Evolutionary conservation across 1,140 invertebrate species (phyloP).

Genomic region (Cataglyphis hispanica): DNA sequence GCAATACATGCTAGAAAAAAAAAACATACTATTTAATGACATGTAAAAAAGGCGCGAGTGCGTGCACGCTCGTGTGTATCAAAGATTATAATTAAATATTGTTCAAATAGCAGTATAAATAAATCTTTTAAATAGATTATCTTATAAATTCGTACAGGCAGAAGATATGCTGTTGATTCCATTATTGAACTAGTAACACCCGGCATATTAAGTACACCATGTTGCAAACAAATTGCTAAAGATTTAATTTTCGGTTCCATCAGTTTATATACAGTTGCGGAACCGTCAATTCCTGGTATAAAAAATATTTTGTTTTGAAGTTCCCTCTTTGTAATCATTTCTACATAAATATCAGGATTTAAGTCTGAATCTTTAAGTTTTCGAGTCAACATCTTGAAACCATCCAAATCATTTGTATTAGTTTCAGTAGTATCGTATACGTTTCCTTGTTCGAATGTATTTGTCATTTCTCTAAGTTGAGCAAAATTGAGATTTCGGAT

Average conservation of each 20-base stretch:
- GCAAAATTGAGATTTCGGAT: slow-evolving; percentile 88
- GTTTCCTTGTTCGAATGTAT: slow-evolving; percentile 65
- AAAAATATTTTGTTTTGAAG: slow-evolving; percentile 86
- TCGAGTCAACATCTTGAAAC: slow-evolving; percentile 80
- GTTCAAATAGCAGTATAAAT: not conserved
- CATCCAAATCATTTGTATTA: slow-evolving; percentile 58
- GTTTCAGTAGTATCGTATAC: not conserved
- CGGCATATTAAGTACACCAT: slow-evolving; percentile 67
- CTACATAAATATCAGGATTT: slow-evolving; percentile 72
- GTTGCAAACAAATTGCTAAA: slow-evolving; percentile 89
- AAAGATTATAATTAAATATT: not conserved
- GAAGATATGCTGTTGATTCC: slow-evolving; percentile 78
- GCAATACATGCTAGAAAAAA: no score
- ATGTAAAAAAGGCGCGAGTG: not conserved
- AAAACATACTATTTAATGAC: no score
- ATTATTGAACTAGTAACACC: slow-evolving; percentile 60
- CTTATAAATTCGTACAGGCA: not conserved
- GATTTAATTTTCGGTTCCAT: slow-evolving; percentile 86
- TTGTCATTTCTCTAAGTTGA: slow-evolving; percentile 86
- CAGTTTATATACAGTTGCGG: slow-evolving; percentile 84
- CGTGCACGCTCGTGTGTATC: not conserved
- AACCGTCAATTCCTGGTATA: slow-evolving; percentile 90
- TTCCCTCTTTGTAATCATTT: slow-evolving; percentile 77
- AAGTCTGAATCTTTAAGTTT: slow-evolving; percentile 75
- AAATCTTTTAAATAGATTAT: not conserved